These are phyloP conservation scores for Mus minutoides DNA, from an alignment of 2,797 vertebrate genomes.

Conservation along the genomic window DNA sequence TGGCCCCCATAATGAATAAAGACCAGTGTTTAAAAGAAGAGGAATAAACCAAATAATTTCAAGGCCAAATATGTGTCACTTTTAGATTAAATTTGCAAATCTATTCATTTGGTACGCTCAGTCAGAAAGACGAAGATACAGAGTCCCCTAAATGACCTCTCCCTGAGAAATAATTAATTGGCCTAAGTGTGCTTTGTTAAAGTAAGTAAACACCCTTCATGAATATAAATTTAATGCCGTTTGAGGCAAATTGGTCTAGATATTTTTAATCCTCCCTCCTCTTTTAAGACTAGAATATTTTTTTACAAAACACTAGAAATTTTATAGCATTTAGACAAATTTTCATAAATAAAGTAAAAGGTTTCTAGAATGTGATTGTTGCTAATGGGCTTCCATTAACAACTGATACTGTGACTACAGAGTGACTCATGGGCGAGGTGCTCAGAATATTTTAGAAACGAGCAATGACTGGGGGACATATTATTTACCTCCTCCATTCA, in stretches of 20 bases:
- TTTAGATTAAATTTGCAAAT: constrained; percentile 71
- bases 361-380: not conserved
- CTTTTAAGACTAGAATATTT: constrained; percentile 62
- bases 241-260: constrained; percentile 69
- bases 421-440: not conserved
- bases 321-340: constrained; percentile 40
- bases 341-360: constrained; percentile 62
- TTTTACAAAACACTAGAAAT: constrained; percentile 51
- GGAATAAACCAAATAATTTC: constrained; percentile 69
- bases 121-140: constrained; percentile 54
- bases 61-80: constrained; percentile 69
- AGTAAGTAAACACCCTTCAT: constrained; percentile 79
- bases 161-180: constrained; percentile 84
- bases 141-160: constrained; percentile 78
- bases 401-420: not conserved
- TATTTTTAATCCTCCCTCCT: constrained; percentile 60
- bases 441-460: constrained; percentile 37
- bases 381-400: not conserved
- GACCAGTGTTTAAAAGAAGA: constrained; percentile 54
- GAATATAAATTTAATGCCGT: constrained; percentile 79
- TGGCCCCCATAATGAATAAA: constrained; percentile 54
- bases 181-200: constrained; percentile 77
- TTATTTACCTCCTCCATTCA: constrained; percentile 31
- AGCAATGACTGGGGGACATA: not conserved
- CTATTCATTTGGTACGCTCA: constrained; percentile 72